These are phyloP conservation scores for Lontra canadensis DNA, from an alignment of 2,113 vertebrate genomes.

Conservation along the genomic window DNA sequence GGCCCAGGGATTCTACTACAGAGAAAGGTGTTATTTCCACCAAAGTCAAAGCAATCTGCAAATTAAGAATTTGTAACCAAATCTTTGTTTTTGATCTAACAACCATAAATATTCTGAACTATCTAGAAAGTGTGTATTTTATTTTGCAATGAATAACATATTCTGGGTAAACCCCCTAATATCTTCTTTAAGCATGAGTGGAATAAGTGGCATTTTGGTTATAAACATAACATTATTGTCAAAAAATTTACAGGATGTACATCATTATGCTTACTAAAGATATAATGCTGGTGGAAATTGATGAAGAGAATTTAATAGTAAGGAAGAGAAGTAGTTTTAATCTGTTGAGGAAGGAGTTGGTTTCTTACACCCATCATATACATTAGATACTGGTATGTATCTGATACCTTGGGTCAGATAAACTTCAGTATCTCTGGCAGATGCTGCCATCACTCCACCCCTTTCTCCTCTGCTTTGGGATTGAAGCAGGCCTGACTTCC, in stretches of 20 bases:
- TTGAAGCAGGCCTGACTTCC: not conserved
- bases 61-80: not conserved
- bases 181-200: not conserved
- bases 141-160: conserved; percentile 4
- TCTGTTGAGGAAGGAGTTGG: not conserved
- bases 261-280: not conserved
- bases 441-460: not conserved
- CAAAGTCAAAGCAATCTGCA: conserved; percentile 19
- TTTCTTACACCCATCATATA: not conserved
- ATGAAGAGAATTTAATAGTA: not conserved
- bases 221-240: not conserved
- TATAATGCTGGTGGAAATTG: not conserved
- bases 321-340: not conserved
- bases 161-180: not conserved
- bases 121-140: not conserved
- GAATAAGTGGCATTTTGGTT: not conserved
- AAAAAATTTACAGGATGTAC: not conserved
- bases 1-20: not conserved
- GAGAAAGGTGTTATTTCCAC: conserved; percentile 19
- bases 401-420: not conserved
- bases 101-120: conserved; percentile 27
- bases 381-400: not conserved
- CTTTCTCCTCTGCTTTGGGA: not conserved
- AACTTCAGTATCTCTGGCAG: not conserved
- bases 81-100: conserved; percentile 43